Conservation (phyloP, 2,113 vertebrate genomes). For the Ardeotis arabs region DNA sequence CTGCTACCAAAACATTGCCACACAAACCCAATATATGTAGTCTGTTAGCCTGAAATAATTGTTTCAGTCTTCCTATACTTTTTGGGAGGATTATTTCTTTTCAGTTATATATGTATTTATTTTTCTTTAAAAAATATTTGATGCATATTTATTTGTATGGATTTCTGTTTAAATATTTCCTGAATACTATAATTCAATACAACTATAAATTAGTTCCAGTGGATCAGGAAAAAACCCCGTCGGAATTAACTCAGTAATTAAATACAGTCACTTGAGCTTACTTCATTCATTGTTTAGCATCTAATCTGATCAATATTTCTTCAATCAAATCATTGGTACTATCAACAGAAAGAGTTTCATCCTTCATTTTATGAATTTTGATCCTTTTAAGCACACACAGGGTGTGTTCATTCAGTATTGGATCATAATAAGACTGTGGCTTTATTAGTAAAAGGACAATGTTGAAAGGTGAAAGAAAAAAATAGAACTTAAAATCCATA, state of each 20-base stretch:
- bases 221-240: background rate
- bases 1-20: background rate
- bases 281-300: background rate
- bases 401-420: background rate
- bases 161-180: background rate
- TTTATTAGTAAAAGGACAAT: background rate
- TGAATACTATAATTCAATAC: background rate
- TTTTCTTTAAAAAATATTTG: background rate
- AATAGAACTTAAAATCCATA: background rate
- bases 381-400: background rate
- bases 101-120: background rate
- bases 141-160: background rate
- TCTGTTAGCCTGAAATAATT: background rate
- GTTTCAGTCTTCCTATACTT: background rate
- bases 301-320: conserved; percentile 1
- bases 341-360: background rate
- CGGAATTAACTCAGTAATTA: background rate
- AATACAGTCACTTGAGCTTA: background rate
- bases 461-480: background rate
- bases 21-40: background rate
- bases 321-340: background rate
- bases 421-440: background rate
- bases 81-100: background rate
- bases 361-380: background rate
- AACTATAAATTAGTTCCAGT: background rate